Evolutionary conservation across 1,140 invertebrate species (phyloP), one percentile per base, ranked within the genome.

Genomic region (Dinothrombium tinctorium): DNA sequence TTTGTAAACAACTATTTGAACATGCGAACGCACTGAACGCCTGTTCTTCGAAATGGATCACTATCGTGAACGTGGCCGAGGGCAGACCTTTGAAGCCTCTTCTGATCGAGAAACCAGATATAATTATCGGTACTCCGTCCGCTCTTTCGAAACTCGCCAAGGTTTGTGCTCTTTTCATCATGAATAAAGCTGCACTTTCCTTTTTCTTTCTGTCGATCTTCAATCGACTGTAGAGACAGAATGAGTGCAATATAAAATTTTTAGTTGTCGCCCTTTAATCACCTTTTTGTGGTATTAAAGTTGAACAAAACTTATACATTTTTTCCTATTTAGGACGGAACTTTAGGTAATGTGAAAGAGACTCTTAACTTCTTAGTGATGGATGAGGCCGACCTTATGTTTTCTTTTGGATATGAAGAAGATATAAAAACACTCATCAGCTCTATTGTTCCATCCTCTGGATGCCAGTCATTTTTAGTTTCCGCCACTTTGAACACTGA

Each of bases 371-470:
- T 81, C 29, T 50, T 99, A 5, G 76, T 96, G 3, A 76, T 99
- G 31, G 94, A 99, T 61, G 94, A 99, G 64, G 92, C 92, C 20
- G 92, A 99, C 69, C 67, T 99, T 41, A 67, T 98, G 22, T 92
- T 96, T 61, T 89, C 89, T 5, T 96, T 90, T 68, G 92, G 92
- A 20, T 94, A 92, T 66, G 80, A 92, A 63, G 68, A 74, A 45
- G 89, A 98, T 59, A 67, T 96, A 12, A 83, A 82, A 60, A 67
- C 71, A 49, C 57, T 94, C n/a, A 56, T 87, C 8, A 65, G 63
- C 63, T 69, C 56, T 53, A 51, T 35, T 24, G 17, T 47, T 17
- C 24, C 23, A 23, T 35, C 26, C 23, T 31, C 19, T 19, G 26
- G 28, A 14, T 76, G 82, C 57, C 86, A 96, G 69, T 75, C 84